Conservation (phyloP, 2,797 vertebrate species). For the Sebastes vulpes region DNA sequence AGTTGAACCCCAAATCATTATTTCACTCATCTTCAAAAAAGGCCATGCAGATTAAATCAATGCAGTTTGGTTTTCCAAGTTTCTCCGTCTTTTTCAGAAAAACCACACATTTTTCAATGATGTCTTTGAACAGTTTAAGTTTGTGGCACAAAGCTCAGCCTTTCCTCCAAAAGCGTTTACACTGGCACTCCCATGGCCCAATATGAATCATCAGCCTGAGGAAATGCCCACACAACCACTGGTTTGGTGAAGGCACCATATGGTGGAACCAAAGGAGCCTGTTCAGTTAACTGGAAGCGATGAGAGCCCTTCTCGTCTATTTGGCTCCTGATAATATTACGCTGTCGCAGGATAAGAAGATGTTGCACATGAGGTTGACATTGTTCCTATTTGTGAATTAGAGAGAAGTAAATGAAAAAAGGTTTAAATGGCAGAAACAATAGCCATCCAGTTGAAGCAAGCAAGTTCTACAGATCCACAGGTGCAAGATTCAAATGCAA, state of each 20-base stretch:
- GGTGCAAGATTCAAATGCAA: not conserved
- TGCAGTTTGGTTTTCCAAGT: constrained; percentile 9
- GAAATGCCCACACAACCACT: constrained; percentile 25
- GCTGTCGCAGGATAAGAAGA: constrained; percentile 3
- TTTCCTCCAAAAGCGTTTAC: constrained; percentile 18
- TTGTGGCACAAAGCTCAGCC: constrained; percentile 17
- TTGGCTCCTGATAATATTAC: not conserved
- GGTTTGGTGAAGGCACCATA: constrained; percentile 19
- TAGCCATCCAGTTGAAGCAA: not conserved
- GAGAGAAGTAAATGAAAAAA: not conserved
- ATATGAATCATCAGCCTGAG: constrained; percentile 50
- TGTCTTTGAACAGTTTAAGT: constrained; percentile 22
- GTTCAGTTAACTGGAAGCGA: constrained; percentile 1
- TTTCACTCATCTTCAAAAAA: constrained; percentile 33
- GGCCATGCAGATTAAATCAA: constrained; percentile 8
- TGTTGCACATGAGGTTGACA: not conserved
- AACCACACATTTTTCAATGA: constrained; percentile 4
- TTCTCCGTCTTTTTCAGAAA: constrained; percentile 15
- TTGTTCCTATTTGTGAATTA: not conserved
- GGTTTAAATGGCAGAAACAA: not conserved
- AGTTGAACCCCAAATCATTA: constrained; percentile 26
- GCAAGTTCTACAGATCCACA: not conserved
- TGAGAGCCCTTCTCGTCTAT: not conserved
- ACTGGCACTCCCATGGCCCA: constrained; percentile 8
- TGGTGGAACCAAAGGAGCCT: constrained; percentile 4